Base-by-base conservation (phyloP, 2,888 invertebrate genomes). In the Oscheius sp. region DNA sequence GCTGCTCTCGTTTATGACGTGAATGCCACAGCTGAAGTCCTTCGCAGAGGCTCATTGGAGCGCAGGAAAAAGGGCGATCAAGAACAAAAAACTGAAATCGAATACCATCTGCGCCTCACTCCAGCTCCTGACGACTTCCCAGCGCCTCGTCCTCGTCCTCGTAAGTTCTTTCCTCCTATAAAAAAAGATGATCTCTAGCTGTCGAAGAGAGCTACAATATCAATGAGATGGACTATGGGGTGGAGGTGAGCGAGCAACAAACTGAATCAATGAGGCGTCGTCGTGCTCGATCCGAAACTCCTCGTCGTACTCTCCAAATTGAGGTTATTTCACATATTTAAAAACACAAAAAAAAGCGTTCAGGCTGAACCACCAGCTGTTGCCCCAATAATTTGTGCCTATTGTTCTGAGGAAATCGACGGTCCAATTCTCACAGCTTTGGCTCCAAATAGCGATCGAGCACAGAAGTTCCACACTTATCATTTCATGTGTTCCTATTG, bases 381-480 rank as follows among this genome's bases (percentile, higher is more conserved):
- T 17, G 74, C 82, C 1, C 71, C 78, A 5, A 78, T 82, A 6
- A 75, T 85, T 39, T 86, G 86, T 64, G 85, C 85, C 25, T 86
- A 81, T 57, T 86, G 86, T 64, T 75, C 73, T 50, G 80, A 85
- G 68, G 72, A 78, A 61, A 81, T 81, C 37, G 74, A 77, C 50
- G 81, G 80, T 0, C 72, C 78, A 1, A 82, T 84, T 70, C 74
- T 86, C 68, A 86, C 86, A 0, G 86, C 86, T 8, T 71, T 86
- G 65, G 86, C 86, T 6, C 86, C 86, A 6, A 86, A 86, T 88
- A 96, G 97, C 0, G 96, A 96, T 76, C 95, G 97, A 95, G 96
- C 95, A 89, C 91, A 94, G 83, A 96, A 97, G 89, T 98, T 95
- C 91, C 98, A 98, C 88, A 97, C 97, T 0, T 96, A 97, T 88